Conservation (phyloP, 2,797 vertebrate genomes). For the Cichlasoma orientale region DNA sequence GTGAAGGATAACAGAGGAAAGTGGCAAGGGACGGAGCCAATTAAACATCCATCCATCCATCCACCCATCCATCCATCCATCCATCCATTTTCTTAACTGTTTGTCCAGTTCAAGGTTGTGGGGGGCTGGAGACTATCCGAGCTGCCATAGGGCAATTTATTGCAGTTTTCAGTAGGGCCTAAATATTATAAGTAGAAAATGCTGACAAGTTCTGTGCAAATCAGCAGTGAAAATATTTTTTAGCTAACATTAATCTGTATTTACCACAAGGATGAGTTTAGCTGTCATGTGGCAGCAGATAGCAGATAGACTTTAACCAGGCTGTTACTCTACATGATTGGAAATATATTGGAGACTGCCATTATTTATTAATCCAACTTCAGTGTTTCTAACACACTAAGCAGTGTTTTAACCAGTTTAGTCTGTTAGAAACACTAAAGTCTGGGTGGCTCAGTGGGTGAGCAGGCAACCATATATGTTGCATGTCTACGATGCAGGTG, state of each 20-base stretch:
- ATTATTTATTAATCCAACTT: background rate
- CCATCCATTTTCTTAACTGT: no score
- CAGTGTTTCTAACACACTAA: background rate
- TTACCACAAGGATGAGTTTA: background rate
- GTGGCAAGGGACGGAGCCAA: background rate
- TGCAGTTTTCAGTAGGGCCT: no score
- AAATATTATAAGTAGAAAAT: background rate
- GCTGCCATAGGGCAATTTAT: no score
- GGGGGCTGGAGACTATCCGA: no score
- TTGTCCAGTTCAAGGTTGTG: no score
- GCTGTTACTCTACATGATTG: background rate
- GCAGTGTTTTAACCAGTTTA: no score
- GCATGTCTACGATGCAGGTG: no score
- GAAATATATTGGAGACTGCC: background rate
- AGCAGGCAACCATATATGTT: no score
- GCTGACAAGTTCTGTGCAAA: background rate
- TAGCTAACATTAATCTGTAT: background rate
- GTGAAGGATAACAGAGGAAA: background rate
- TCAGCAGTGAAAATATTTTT: background rate
- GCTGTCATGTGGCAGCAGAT: background rate
- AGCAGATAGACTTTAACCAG: slow-evolving; percentile 41
- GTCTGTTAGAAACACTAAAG: no score
- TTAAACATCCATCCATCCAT: background rate
- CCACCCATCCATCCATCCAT: no score
- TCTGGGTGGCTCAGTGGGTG: no score